phyloP scores from a whole-genome alignment of 1,140 invertebrate genomes.

The Trichoplusia ni region DNA sequence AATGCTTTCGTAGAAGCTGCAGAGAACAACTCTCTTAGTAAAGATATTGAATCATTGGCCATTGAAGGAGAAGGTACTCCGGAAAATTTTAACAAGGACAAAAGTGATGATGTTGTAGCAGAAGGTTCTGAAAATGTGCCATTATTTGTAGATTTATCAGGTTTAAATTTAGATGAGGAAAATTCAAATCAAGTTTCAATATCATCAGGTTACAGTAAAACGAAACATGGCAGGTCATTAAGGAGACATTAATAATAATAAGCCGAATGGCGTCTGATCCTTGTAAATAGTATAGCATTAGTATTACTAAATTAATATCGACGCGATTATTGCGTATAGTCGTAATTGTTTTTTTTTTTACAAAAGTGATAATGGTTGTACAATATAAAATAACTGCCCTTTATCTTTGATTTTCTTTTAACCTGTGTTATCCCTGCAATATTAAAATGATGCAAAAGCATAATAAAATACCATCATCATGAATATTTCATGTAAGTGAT shows the following conservation, averaged over 20 bases:
- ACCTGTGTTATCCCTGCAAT: constrained; percentile 22
- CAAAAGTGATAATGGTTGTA: constrained; percentile 78
- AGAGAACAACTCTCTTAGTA: constrained; percentile 88
- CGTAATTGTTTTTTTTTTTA: constrained; percentile 57
- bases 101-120: constrained; percentile 53
- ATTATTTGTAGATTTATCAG: constrained; percentile 75
- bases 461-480: too few species aligned
- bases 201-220: constrained; percentile 81
- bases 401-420: constrained; percentile 44
- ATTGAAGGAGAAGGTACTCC: constrained; percentile 82
- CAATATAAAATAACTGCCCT: constrained; percentile 68
- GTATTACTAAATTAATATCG: constrained; percentile 76
- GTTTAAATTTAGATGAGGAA: constrained; percentile 63
- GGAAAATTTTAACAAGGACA: constrained; percentile 70
- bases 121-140: constrained; percentile 75
- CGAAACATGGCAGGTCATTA: constrained; percentile 76
- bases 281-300: constrained; percentile 79
- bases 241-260: constrained; percentile 61
- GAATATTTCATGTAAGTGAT: too few species aligned
- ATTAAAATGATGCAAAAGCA: too few species aligned
- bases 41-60: constrained; percentile 84
- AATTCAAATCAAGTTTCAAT: constrained; percentile 74
- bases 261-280: constrained; percentile 47
- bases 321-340: constrained; percentile 68
- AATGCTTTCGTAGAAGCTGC: constrained; percentile 91